A percentile compares a stretch with the other conserved stretches of the same genome.
Evolutionary conservation across 2,797 vertebrate species (phyloP).

Genomic region (Chaetophractus vellerosus): DNA sequence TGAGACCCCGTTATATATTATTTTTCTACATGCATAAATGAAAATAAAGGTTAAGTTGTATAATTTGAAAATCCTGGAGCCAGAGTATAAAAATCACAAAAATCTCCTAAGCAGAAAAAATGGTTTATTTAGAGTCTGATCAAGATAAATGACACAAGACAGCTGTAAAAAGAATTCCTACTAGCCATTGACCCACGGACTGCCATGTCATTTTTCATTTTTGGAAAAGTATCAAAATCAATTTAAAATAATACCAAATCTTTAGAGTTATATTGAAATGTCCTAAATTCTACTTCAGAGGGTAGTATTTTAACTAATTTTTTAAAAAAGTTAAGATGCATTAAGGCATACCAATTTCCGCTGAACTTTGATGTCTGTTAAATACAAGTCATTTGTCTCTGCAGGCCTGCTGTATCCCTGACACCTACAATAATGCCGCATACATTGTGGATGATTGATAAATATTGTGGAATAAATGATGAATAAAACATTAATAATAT

Average conservation of each 20-base stretch:
- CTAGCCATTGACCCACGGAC: conserved; percentile 82
- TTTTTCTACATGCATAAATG: conserved; percentile 54
- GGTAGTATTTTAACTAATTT: conserved; percentile 17
- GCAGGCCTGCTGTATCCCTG: not conserved
- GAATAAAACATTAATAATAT: not conserved
- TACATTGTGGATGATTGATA: not conserved
- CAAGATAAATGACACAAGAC: conserved; percentile 89
- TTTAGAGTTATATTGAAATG: conserved; percentile 55
- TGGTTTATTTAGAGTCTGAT: conserved; percentile 88
- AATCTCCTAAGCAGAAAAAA: conserved; percentile 85
- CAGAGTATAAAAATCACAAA: conserved; percentile 76
- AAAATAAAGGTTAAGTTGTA: conserved; percentile 65
- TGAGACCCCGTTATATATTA: not conserved
- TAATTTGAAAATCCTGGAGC: conserved; percentile 42
- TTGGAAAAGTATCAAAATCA: conserved; percentile 75
- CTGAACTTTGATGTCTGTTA: not conserved
- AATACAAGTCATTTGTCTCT: conserved; percentile 28
- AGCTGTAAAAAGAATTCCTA: conserved; percentile 89
- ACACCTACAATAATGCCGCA: not conserved
- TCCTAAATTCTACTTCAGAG: conserved; percentile 54
- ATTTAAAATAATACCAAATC: conserved; percentile 63
- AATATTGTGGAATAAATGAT: conserved; percentile 21
- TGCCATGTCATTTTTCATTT: conserved; percentile 75
- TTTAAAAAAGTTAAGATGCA: conserved; percentile 53
- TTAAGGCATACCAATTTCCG: conserved; percentile 43